phyloP scores from a whole-genome alignment of 2,888 invertebrate genomes.

The Morpho deidamia region DNA sequence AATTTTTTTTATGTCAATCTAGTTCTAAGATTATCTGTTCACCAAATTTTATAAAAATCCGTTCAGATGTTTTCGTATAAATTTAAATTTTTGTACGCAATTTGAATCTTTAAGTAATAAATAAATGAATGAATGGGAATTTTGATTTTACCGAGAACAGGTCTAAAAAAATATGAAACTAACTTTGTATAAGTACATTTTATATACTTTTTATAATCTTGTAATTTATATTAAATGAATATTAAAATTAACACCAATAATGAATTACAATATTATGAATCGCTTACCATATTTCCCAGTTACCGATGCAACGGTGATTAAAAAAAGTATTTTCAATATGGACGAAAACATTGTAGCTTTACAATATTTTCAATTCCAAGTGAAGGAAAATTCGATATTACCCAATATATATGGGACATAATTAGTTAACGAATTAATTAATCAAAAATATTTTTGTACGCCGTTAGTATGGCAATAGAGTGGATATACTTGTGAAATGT shows the following conservation, averaged over 20 bases:
- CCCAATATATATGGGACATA: constrained; percentile 10
- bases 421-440: constrained; percentile 13
- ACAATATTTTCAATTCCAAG: constrained; percentile 1
- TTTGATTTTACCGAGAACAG: too few relatives aligned
- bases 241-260: background rate
- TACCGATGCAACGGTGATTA: constrained; percentile 11
- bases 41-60: too few relatives aligned
- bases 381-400: background rate
- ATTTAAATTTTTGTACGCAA: too few relatives aligned
- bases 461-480: background rate
- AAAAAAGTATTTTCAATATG: constrained; percentile 13
- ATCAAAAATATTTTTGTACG: constrained; percentile 1
- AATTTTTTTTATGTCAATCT: too few relatives aligned
- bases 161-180: too few relatives aligned
- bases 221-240: too few relatives aligned
- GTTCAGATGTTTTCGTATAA: too few relatives aligned
- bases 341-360: constrained; percentile 14
- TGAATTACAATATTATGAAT: background rate
- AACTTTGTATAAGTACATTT: too few relatives aligned
- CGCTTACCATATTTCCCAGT: constrained; percentile 18
- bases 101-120: too few relatives aligned
- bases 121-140: too few relatives aligned
- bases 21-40: too few relatives aligned
- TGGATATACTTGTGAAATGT: background rate
- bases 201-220: too few relatives aligned